phyloP scores from a whole-genome alignment of 37 sponge, comb jelly and placozoan genomes.

The Diacarnus erythraeanus region DNA sequence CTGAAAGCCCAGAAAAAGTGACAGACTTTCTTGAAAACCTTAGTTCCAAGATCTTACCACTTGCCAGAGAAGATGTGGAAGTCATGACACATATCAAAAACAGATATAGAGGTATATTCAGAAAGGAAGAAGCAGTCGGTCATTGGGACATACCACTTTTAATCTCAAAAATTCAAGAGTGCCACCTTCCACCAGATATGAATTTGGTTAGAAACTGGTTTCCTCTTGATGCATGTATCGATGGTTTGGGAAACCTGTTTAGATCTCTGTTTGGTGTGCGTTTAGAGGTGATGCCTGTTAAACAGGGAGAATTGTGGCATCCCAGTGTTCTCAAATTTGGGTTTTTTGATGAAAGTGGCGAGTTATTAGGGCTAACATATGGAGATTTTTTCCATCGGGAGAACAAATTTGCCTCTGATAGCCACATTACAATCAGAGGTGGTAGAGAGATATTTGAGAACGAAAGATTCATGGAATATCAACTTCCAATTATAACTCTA shows the following conservation, averaged over 20 bases:
- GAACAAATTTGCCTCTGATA: constrained; percentile 53
- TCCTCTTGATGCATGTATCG: constrained; percentile 67
- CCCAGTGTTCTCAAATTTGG: constrained; percentile 61
- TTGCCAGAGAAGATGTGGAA: constrained; percentile 56
- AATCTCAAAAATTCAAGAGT: constrained; percentile 17
- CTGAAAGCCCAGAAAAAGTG: constrained; percentile 59
- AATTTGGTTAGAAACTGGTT: constrained; percentile 8
- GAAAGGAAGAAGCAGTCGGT: background rate
- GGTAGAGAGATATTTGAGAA: constrained; percentile 33
- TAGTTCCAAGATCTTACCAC: constrained; percentile 45
- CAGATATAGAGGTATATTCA: background rate
- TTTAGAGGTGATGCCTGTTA: constrained; percentile 30
- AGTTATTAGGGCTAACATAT: constrained; percentile 71
- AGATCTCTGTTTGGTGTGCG: constrained; percentile 54
- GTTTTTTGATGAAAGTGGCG: constrained; percentile 55
- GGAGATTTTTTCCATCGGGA: constrained; percentile 64
- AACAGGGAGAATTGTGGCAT: constrained; percentile 73
- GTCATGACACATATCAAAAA: constrained; percentile 19
- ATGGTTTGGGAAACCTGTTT: constrained; percentile 61
- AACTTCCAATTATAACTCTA: constrained; percentile 85
- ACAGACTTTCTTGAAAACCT: constrained; percentile 61
- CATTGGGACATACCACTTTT: constrained; percentile 68
- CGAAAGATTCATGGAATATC: constrained; percentile 13
- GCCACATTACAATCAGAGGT: constrained; percentile 87
- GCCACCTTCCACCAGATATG: background rate